These are phyloP conservation scores for Microtus richardsoni DNA, from an alignment of 2,113 vertebrate genomes.

Conservation along the genomic window DNA sequence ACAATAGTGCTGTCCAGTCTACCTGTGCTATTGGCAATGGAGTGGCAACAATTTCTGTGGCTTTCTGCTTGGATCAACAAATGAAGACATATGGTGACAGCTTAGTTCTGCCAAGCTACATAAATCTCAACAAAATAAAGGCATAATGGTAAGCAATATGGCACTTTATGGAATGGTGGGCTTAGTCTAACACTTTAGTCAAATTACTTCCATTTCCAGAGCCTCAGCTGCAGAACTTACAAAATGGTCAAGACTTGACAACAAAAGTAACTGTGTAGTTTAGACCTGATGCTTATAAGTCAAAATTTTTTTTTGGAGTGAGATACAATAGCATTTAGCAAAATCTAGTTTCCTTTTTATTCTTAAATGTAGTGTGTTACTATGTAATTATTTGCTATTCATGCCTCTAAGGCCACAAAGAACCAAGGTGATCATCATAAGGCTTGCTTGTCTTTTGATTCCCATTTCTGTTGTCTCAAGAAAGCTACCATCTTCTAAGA, in stretches of 20 bases:
- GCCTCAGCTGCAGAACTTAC: slow-evolving; percentile 13
- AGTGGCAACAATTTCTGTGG: neutral
- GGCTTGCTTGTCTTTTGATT: slow-evolving; percentile 48
- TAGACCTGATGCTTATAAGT: slow-evolving; percentile 4
- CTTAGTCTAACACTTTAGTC: neutral
- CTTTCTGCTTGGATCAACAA: neutral
- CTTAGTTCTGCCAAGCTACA: neutral
- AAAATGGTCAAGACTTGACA: slow-evolving; percentile 37
- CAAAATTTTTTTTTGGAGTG: neutral
- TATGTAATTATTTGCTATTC: neutral
- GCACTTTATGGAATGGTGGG: neutral
- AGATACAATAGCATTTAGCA: neutral
- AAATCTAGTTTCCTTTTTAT: neutral
- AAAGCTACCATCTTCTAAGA: slow-evolving; percentile 57
- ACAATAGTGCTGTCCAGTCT: neutral
- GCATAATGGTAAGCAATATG: neutral
- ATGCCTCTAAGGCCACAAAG: neutral
- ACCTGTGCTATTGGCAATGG: neutral
- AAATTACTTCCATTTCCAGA: slow-evolving; percentile 44
- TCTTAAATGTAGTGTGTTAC: neutral
- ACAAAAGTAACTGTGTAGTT: neutral
- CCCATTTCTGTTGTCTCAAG: slow-evolving; percentile 21
- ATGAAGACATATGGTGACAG: neutral
- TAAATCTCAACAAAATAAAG: slow-evolving; percentile 11
- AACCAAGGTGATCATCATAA: slow-evolving; percentile 18